Evolutionary conservation across 2,797 vertebrate species (phyloP), one percentile per base, ranked within the genome.

Genomic region (Oreonectes daqikongensis): DNA sequence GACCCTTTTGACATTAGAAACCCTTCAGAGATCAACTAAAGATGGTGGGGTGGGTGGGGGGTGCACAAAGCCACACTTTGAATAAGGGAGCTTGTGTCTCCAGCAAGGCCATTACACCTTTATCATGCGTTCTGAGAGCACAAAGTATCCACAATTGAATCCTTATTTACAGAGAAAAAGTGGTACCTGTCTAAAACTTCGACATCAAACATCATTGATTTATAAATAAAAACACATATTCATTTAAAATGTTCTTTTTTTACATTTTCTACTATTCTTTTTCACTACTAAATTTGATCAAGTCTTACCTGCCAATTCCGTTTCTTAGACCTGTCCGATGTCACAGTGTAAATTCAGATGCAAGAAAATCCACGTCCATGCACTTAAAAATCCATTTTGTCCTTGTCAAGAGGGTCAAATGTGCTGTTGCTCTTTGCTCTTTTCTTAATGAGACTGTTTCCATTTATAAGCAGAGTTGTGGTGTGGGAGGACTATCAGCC

Each of bases 1-100:
- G 70, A 60, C 73, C 78, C 63, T 71, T 32, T 71, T 77, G 79
- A 81, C 69, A 81, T 71, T 11, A 77, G 73, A 81, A 81, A 78
- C 73, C 74, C 61, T 69, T 72, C 57, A 42, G 53, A 57, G 76
- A 26, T 53, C 50, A 53, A 14, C n/a, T 44, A 22, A 20, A 42
- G 8, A 48, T 44, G 6, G 38, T 42, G 4, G 14, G 4, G 28
- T 59, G 53, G 59, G 26, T 28, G 61, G 35, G 55, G 18, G 50
- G 63, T n/a, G n/a, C 26, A 44, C 63, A 78, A 59, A 80, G 53
- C 46, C 53, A 28, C 38, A 35, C 55, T n/a, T 50, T 79, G 75
- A 84, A 81, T 68, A 53, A 75, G 32, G 64, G 35, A 74, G 40
- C 75, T 79, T 83, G 79, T 57, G 61, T 80, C 44, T 44, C 15